A percentile compares a stretch with the other conserved stretches of the same genome.
Evolutionary conservation across 2,888 invertebrate species (phyloP).

Genomic region (Agapostemon virescens): DNA sequence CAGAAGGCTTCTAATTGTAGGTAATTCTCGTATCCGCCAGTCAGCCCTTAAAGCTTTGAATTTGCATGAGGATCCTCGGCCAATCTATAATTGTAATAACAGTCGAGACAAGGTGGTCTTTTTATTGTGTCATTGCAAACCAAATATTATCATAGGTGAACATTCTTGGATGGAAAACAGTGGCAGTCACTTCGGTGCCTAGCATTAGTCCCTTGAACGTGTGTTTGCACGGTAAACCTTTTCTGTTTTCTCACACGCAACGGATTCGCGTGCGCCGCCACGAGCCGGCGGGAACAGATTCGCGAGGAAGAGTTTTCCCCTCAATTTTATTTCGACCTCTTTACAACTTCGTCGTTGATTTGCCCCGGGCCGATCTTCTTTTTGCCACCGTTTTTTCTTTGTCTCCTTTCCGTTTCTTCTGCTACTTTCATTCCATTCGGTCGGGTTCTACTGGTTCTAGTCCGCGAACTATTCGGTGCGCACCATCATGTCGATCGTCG

Average conservation of each 20-base stretch:
- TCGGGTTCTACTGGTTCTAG: constrained; percentile 25
- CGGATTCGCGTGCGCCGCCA: neutral
- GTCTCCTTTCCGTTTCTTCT: constrained; percentile 33
- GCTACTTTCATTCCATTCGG: constrained; percentile 50
- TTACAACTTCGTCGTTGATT: constrained; percentile 57
- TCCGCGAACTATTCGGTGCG: constrained; percentile 23
- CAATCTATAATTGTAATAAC: neutral
- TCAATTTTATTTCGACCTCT: constrained; percentile 62
- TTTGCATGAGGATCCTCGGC: neutral
- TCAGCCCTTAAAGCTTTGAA: neutral
- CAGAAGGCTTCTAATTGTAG: neutral
- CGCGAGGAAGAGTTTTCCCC: constrained; percentile 37
- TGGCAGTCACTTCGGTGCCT: neutral
- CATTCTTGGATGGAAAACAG: neutral
- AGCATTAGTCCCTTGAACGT: neutral
- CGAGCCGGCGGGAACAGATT: neutral
- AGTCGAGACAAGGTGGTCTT: neutral
- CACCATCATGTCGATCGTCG: constrained; percentile 10
- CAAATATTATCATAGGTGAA: neutral
- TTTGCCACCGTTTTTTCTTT: constrained; percentile 16
- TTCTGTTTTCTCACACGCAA: neutral
- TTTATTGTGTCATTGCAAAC: neutral
- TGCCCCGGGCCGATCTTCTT: constrained; percentile 41
- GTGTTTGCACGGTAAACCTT: neutral
- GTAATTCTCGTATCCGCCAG: neutral